Base-by-base conservation (phyloP, 2,113 vertebrate species). In the Dicerorhinus sumatrensis region DNA sequence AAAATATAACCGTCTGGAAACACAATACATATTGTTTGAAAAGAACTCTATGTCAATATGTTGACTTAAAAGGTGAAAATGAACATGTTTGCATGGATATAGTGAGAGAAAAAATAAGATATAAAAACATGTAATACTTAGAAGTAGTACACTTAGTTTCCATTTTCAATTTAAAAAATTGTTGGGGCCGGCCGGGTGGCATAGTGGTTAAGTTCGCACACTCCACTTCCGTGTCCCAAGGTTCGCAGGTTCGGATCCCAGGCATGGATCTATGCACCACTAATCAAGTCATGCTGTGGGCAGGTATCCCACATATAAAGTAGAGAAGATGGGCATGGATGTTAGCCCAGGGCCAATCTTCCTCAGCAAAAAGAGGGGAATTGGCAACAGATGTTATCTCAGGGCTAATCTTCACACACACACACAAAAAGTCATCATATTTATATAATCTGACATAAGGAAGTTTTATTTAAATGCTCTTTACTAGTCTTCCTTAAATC, bases 401-500 rank as follows among this genome's bases (percentile, higher is more conserved):
- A 42, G 42, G 42, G 42, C 42, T 42, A 42, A 42, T 42, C 42
- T 42, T 42, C 42, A 42, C 42, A 42, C 42, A 42, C 42, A 42
- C 42, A 42, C 42, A 42, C 42, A 42, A 4, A 42, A 29, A 51
- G 2, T 11, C 12, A 75, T 85, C 20, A 36, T 75, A 93, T 73
- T 62, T 60, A 75, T 31, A 39, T 90, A 54, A 70, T 87, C 82
- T 69, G 9, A n/a, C 8, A 62, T 20, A n/a, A 9, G 5, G 11
- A 63, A 60, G 4, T 88, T 86, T 93, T 93, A 23, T 83, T 36
- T 90, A 33, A 46, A 82, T 81, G 31, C 2, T 46, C 2, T 87
- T 94, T 77, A 60, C 36, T 97, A 77, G 3, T 46, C 9, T 90
- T 81, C 29, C 36, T 95, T 69, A 79, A 81, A 89, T 85, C 76